A percentile compares a stretch with the other conserved stretches of the same genome.
These are phyloP conservation scores for Miichthys miiuy DNA, from an alignment of 2,797 vertebrate genomes.

Conservation along the genomic window DNA sequence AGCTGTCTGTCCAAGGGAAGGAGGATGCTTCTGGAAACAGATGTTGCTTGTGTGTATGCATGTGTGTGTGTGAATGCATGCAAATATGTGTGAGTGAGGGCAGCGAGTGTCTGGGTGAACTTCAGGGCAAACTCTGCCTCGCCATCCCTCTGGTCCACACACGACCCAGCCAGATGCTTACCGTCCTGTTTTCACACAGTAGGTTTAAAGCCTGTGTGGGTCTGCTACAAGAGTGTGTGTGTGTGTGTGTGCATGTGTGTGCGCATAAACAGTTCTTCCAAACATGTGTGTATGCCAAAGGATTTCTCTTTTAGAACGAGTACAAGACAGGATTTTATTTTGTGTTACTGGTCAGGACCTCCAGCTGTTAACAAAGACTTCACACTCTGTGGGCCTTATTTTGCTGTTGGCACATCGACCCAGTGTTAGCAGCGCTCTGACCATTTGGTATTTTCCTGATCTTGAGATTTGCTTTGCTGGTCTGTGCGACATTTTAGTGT, in stretches of 20 bases:
- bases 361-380: neutral
- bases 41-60: conserved; percentile 44
- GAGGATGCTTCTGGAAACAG: conserved; percentile 49
- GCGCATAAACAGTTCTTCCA: neutral
- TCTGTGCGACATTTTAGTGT: neutral
- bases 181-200: neutral
- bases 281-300: neutral
- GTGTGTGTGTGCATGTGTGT: neutral
- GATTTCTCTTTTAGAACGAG: no score
- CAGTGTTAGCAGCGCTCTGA: no score
- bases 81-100: conserved; percentile 27
- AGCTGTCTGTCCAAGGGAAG: conserved; percentile 44
- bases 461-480: neutral
- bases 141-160: conserved; percentile 44
- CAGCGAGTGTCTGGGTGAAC: conserved; percentile 54
- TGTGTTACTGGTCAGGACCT: neutral
- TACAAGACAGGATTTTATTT: no score
- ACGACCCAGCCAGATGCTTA: conserved; percentile 24
- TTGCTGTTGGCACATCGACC: neutral
- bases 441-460: neutral
- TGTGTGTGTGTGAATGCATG: conserved; percentile 29
- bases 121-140: conserved; percentile 47
- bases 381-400: no score
- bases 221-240: neutral
- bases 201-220: neutral